Evolutionary conservation across 2,797 vertebrate species (phyloP), one percentile per base, ranked within the genome.

Genomic region (Enteromius radiatus): DNA sequence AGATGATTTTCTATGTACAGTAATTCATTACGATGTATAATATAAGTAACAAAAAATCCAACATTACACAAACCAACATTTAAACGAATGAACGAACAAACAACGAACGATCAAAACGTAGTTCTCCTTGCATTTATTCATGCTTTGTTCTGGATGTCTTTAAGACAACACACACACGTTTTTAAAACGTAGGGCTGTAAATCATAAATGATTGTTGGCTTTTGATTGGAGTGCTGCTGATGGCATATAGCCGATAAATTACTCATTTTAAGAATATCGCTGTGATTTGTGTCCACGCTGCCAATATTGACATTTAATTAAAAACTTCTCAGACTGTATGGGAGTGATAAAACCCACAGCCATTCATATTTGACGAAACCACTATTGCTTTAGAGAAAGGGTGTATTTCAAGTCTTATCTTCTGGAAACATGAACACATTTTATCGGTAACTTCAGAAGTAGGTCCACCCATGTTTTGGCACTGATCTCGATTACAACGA

Each of bases 391-490:
- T n/a, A 31, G 31, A 54, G 59, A 65, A 54, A 28, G 45, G 69
- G 68, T 15, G 56, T 69, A 38, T 74, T 64, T 47, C 23, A 23
- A 31, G 11, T 26, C 33, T 31, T 82, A 85, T 85, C 84, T 41
- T 15, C 28, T 47, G 7, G 49, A 54, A 59, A 74, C 84, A 85
- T 23, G 26, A 31, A 43, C 31, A 21, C 26, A 28, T 17, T 38
- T 67, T 63, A 86, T 86, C 79, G 63, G 28, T 23, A n/a, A 12
- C 9, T 74, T 26, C 56, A 73, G 69, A 61, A 43, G 59, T 59
- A 78, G 69, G 47, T 61, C 75, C 85, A 17, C 82, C 78, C 75
- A 45, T 21, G 67, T 67, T 26, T 31, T 59, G 56, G 59, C 45
- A 56, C 28, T 38, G 28, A 82, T 79, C 56, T 41, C 26, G 78